phyloP scores from a whole-genome alignment of 1,140 invertebrate genomes.

The Ganaspis sp. region DNA sequence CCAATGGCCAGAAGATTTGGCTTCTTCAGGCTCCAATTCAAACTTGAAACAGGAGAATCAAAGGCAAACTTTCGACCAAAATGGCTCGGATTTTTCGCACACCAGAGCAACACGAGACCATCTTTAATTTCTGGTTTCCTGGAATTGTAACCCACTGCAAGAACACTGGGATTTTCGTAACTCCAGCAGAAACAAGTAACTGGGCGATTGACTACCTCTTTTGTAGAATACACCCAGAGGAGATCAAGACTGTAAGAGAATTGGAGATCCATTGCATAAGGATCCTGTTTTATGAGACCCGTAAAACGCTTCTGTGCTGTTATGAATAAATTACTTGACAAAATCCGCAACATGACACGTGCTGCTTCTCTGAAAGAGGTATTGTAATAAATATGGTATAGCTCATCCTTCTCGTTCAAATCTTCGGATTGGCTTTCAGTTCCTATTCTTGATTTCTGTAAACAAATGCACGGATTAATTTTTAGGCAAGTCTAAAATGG shows the following conservation, averaged over 20 bases:
- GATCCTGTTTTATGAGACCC: conserved; percentile 79
- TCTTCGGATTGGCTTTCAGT: conserved; percentile 12
- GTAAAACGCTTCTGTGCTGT: conserved; percentile 81
- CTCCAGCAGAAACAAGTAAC: conserved; percentile 81
- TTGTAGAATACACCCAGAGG: conserved; percentile 80
- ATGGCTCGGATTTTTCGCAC: conserved; percentile 89
- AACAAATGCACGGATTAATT: too few species aligned
- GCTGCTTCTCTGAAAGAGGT: conserved; percentile 79
- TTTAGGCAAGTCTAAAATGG: too few species aligned
- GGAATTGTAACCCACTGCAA: conserved; percentile 83
- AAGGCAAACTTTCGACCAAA: conserved; percentile 86
- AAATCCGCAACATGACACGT: conserved; percentile 81
- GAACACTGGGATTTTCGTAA: conserved; percentile 79
- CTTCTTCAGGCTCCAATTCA: conserved; percentile 83
- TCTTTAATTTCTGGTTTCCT: conserved; percentile 72
- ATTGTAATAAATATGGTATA: conserved; percentile 67
- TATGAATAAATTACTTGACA: conserved; percentile 82
- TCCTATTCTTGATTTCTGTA: conserved; percentile 14
- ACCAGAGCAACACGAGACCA: conserved; percentile 88
- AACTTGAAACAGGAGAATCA: conserved; percentile 81
- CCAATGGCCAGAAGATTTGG: conserved; percentile 87
- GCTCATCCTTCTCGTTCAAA: conserved; percentile 57
- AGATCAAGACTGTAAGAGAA: conserved; percentile 81
- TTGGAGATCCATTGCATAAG: conserved; percentile 78
- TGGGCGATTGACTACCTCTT: conserved; percentile 71